phyloP scores from a whole-genome alignment of 2,888 invertebrate species.

The Pachycephus smyrnensis region DNA sequence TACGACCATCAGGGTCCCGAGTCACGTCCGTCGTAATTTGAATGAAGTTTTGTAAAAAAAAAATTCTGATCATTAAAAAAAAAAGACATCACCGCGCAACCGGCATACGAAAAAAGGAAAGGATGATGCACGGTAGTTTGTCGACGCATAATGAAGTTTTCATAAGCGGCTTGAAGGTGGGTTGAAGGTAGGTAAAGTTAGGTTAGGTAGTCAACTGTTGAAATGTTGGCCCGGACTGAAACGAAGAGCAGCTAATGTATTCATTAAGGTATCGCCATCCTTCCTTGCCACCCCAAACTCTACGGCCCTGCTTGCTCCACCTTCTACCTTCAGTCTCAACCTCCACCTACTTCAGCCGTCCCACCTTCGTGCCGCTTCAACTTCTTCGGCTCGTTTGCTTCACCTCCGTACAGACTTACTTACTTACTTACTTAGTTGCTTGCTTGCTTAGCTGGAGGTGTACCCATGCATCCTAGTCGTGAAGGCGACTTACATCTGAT shows the following conservation, averaged over 20 bases:
- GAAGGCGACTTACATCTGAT: constrained; percentile 20
- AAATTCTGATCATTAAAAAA: neutral
- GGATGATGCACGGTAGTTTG: constrained; percentile 10
- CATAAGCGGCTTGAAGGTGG: constrained; percentile 18
- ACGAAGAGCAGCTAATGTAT: constrained; percentile 24
- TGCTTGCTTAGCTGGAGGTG: constrained; percentile 1
- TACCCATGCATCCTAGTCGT: constrained; percentile 12
- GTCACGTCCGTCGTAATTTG: neutral
- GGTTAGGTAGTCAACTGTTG: constrained; percentile 16
- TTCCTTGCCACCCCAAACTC: constrained; percentile 7
- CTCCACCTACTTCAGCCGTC: constrained; percentile 1
- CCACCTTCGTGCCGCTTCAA: constrained; percentile 4
- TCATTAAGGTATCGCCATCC: constrained; percentile 21
- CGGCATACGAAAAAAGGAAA: neutral
- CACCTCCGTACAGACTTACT: constrained; percentile 3
- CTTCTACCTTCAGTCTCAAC: neutral
- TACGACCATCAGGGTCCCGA: neutral
- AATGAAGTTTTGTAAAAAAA: neutral
- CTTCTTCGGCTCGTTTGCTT: constrained; percentile 12
- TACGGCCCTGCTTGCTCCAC: constrained; percentile 8
- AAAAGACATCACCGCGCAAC: neutral
- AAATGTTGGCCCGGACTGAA: constrained; percentile 17
- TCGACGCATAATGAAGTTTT: constrained; percentile 23
- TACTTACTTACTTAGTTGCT: neutral
- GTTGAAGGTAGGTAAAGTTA: constrained; percentile 15